A percentile compares a stretch with the other conserved stretches of the same genome.
Conservation (phyloP, 92 coral and sea anemone species). For the Bergia puertoricense region DNA sequence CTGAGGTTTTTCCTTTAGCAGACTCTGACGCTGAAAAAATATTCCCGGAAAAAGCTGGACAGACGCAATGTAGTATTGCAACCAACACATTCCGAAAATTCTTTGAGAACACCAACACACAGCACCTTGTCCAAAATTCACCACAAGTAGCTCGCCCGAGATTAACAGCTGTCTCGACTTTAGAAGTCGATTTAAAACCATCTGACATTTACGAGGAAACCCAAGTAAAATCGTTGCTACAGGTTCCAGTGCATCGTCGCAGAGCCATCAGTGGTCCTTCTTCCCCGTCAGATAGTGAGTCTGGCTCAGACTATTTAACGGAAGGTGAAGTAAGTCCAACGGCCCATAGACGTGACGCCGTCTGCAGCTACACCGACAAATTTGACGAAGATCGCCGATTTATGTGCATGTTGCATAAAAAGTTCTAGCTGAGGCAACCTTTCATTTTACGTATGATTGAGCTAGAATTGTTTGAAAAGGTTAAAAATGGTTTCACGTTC, state of each 20-base stretch:
- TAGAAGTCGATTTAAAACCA: neutral
- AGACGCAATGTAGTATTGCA: neutral
- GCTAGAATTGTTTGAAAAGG: too few species aligned
- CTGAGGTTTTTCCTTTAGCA: neutral
- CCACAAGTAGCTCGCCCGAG: neutral
- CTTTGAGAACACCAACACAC: neutral
- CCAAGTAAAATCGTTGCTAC: neutral
- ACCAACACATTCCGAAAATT: neutral
- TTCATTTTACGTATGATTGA: too few species aligned
- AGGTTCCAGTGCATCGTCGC: neutral
- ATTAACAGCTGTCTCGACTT: neutral
- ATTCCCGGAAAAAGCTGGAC: neutral
- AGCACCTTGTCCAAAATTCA: neutral
- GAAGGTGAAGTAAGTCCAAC: neutral
- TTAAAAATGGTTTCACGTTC: too few species aligned
- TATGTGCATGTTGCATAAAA: neutral
- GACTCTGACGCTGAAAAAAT: neutral
- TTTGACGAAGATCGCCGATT: neutral
- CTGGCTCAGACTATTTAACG: neutral
- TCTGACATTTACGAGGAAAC: neutral
- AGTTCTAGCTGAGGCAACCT: neutral
- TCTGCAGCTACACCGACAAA: neutral
- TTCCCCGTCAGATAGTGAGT: too few species aligned
- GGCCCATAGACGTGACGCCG: neutral
- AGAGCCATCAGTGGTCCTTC: neutral